Conservation (phyloP, 2,888 invertebrate species). For the Timema podura region DNA sequence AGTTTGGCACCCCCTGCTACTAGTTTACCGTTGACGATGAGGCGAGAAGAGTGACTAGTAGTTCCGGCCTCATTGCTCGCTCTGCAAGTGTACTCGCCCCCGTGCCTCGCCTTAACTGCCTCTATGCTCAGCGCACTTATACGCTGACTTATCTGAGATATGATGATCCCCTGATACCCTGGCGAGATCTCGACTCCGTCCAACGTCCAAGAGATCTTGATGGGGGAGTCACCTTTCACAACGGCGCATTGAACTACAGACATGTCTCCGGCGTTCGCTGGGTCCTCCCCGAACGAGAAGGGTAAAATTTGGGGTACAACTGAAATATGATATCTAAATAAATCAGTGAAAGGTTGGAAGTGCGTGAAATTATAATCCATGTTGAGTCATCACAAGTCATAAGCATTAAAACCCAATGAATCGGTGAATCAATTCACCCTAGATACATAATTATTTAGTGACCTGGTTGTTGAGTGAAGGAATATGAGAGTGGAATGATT, state of each 20-base stretch:
- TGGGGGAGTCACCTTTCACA: conserved; percentile 64
- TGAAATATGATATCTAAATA: conserved; percentile 43
- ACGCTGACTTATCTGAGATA: conserved; percentile 60
- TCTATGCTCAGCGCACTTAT: conserved; percentile 63
- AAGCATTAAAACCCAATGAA: too few species aligned
- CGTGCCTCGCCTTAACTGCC: conserved; percentile 59
- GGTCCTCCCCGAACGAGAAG: conserved; percentile 56
- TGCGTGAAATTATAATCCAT: background rate
- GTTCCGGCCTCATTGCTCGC: conserved; percentile 64
- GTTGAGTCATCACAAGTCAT: too few species aligned
- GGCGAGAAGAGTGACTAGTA: conserved; percentile 47
- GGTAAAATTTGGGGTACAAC: conserved; percentile 62
- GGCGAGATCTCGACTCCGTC: conserved; percentile 55
- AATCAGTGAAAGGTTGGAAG: background rate
- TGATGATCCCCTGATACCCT: conserved; percentile 56
- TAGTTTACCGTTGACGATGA: conserved; percentile 24
- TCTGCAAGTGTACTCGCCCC: conserved; percentile 67
- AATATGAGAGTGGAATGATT: too few species aligned
- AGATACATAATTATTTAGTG: too few species aligned
- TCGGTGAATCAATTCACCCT: too few species aligned
- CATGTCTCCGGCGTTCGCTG: conserved; percentile 61
- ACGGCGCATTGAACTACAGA: conserved; percentile 60
- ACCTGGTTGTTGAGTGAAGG: too few species aligned
- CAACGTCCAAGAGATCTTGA: conserved; percentile 71
- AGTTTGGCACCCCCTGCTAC: too few species aligned